A percentile compares a stretch with the other conserved stretches of the same genome.
Conservation (phyloP, 2,113 vertebrate species). For the Rhineura floridana region DNA sequence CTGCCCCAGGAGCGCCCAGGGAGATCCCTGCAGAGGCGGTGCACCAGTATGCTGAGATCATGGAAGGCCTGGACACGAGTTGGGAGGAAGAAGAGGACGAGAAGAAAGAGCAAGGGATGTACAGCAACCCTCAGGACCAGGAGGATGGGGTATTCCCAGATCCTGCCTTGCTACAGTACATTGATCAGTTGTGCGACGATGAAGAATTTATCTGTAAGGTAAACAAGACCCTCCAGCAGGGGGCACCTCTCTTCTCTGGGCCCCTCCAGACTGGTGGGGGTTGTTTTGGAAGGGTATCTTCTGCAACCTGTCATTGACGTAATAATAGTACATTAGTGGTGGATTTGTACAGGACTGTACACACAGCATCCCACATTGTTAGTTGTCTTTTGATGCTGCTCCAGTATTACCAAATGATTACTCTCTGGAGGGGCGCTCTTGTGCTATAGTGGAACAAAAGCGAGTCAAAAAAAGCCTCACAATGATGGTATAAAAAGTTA, state of each 20-base stretch:
- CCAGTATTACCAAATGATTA: too few relatives aligned
- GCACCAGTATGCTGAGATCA: conserved; percentile 67
- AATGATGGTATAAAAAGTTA: too few relatives aligned
- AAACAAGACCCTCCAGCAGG: not conserved
- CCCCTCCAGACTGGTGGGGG: not conserved
- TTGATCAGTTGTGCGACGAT: conserved; percentile 70
- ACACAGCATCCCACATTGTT: too few relatives aligned
- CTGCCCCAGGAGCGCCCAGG: conserved; percentile 27
- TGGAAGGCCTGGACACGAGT: conserved; percentile 55
- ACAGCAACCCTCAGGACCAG: conserved; percentile 5
- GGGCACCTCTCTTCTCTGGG: not conserved
- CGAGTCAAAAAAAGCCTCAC: too few relatives aligned
- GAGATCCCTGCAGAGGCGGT: conserved; percentile 64
- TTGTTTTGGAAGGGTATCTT: not conserved
- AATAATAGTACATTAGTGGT: too few relatives aligned
- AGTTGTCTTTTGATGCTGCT: too few relatives aligned
- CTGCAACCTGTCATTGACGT: not conserved
- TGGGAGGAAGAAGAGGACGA: conserved; percentile 7
- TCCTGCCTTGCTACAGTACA: conserved; percentile 55
- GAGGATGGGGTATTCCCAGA: conserved; percentile 28
- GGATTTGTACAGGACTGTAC: too few relatives aligned
- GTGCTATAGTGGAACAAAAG: too few relatives aligned
- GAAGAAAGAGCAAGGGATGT: not conserved
- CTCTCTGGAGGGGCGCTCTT: too few relatives aligned
- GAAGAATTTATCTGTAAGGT: conserved; percentile 71